Conservation (phyloP, 2,888 invertebrate species). For the Bunonema sp. region DNA sequence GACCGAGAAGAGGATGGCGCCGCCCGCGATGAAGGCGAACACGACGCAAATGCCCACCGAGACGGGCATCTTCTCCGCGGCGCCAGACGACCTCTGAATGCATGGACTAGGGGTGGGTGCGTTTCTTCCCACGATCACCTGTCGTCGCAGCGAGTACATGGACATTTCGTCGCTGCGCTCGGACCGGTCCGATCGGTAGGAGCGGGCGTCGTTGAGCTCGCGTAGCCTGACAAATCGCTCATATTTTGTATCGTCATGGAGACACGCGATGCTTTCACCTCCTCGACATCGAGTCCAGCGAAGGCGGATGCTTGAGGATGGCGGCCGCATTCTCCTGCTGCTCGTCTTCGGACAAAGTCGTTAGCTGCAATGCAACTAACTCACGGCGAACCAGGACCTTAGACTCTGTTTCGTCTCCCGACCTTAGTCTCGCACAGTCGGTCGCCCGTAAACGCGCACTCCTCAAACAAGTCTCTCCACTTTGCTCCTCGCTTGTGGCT, state of each 20-base stretch:
- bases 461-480: too few relatives aligned
- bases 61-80: slow-evolving; percentile 52
- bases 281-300: slow-evolving; percentile 20
- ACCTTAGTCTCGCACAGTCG: too few relatives aligned
- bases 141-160: slow-evolving; percentile 21
- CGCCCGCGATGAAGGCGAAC: slow-evolving; percentile 70
- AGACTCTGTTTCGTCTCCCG: too few relatives aligned
- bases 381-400: too few relatives aligned
- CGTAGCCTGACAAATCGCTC: slow-evolving; percentile 2
- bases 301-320: slow-evolving; percentile 20
- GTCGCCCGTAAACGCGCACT: too few relatives aligned
- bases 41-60: slow-evolving; percentile 76
- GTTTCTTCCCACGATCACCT: slow-evolving; percentile 9
- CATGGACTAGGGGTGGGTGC: neutral
- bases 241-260: too few relatives aligned
- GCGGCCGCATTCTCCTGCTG: slow-evolving; percentile 8
- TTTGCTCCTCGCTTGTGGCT: too few relatives aligned
- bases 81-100: slow-evolving; percentile 1
- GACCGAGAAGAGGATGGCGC: slow-evolving; percentile 74
- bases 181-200: slow-evolving; percentile 31
- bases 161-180: slow-evolving; percentile 38
- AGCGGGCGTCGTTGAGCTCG: slow-evolving; percentile 19
- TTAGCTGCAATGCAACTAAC: too few relatives aligned
- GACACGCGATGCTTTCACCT: slow-evolving; percentile 5
- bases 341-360: too few relatives aligned